These are phyloP conservation scores for Scolopax rusticola DNA, from an alignment of 2,797 vertebrate genomes.

Conservation along the genomic window DNA sequence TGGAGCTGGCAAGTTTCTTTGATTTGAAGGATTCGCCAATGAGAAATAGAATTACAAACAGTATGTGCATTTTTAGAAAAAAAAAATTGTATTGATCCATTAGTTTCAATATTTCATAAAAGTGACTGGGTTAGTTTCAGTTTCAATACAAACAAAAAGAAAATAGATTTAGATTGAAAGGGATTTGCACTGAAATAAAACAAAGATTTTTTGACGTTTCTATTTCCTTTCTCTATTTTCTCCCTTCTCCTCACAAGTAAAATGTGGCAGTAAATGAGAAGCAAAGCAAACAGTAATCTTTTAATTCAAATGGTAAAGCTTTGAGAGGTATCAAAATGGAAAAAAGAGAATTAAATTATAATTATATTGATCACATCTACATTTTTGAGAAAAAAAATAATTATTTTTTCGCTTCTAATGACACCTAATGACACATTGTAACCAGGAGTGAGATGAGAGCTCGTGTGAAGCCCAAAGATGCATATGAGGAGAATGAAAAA, in stretches of 20 bases:
- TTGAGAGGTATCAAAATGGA: background rate
- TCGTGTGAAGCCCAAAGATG: background rate
- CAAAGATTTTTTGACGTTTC: background rate
- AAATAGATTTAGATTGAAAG: slow-evolving; percentile 10
- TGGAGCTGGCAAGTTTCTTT: background rate
- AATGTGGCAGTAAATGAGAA: background rate
- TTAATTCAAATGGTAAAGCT: background rate
- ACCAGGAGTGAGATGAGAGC: background rate
- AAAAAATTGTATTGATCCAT: background rate
- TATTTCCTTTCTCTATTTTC: background rate
- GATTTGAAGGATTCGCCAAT: background rate
- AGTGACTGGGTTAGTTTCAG: background rate
- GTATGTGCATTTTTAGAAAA: background rate
- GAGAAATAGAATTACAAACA: background rate
- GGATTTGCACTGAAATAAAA: background rate
- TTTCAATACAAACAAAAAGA: slow-evolving; percentile 29
- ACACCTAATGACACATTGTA: background rate
- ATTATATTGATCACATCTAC: background rate
- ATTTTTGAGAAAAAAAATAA: background rate
- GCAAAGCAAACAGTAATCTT: background rate
- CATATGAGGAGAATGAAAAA: background rate
- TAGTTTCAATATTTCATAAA: slow-evolving; percentile 8
- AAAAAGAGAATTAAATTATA: background rate
- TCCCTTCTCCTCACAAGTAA: accelerated
- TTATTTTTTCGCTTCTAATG: background rate